A percentile compares a stretch with the other conserved stretches of the same genome.
Evolutionary conservation across 2,113 vertebrate genomes (phyloP).

Genomic region (Trochalopteron elliotii): DNA sequence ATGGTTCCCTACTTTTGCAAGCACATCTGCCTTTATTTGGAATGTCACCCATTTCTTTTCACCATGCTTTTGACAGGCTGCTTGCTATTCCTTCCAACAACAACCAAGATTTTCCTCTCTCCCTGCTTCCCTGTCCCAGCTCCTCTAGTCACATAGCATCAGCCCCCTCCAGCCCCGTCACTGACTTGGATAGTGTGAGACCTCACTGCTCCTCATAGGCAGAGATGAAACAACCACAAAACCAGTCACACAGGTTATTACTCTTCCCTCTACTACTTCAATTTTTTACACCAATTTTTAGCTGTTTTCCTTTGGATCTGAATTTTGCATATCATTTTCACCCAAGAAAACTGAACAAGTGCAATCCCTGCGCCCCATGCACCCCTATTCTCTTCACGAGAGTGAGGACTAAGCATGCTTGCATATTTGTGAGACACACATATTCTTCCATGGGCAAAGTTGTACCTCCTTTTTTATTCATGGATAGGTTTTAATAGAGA

Average conservation of each 20-base stretch:
- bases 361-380: fast-evolving
- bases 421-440: background rate
- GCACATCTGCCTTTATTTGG: background rate
- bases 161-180: background rate
- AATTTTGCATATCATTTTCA: background rate
- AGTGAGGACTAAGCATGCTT: background rate
- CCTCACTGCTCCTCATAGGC: background rate
- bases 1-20: fast-evolving
- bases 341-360: background rate
- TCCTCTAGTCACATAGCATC: no score
- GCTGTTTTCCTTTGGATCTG: background rate
- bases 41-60: background rate
- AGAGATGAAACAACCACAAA: background rate
- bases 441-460: background rate
- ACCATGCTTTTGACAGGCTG: background rate
- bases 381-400: background rate
- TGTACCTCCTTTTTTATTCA: background rate
- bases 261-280: background rate
- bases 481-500: background rate
- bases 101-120: background rate
- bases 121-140: background rate
- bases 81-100: background rate
- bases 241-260: background rate
- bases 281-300: background rate
- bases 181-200: background rate